Conservation (phyloP, 2,888 invertebrate species). For the Metellina segmentata region DNA sequence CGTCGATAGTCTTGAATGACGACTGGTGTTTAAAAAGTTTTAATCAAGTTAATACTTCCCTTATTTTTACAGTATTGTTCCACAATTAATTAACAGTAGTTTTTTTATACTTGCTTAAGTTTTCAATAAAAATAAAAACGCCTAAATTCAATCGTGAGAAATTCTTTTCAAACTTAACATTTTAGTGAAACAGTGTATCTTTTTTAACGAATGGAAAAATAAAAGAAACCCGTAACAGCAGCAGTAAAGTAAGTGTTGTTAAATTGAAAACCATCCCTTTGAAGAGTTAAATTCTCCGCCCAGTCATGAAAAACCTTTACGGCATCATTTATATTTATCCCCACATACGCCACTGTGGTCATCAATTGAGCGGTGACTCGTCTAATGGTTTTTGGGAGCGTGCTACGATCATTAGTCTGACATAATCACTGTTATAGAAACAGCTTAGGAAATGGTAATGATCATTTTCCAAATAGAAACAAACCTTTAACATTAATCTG, state of each 20-base stretch:
- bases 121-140: too few species aligned
- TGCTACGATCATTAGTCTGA: slow-evolving; percentile 54
- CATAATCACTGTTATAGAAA: slow-evolving; percentile 64
- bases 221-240: background rate
- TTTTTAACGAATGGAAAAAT: background rate
- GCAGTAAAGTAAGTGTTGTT: background rate
- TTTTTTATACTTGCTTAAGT: too few species aligned
- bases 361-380: slow-evolving; percentile 1
- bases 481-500: slow-evolving; percentile 44
- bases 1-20: too few species aligned
- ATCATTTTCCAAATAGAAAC: slow-evolving; percentile 51
- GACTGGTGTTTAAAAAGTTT: too few species aligned
- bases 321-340: slow-evolving; percentile 15
- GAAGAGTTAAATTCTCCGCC: background rate
- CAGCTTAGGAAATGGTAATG: slow-evolving; percentile 44
- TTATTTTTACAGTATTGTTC: too few species aligned
- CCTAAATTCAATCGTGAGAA: too few species aligned
- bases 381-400: slow-evolving; percentile 66
- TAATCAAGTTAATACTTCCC: too few species aligned
- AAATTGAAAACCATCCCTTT: background rate
- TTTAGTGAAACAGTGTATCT: too few species aligned
- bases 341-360: background rate
- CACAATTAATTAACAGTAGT: too few species aligned
- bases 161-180: too few species aligned
- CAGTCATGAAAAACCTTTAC: background rate